Evolutionary conservation across 2,888 invertebrate species (phyloP).

Genomic region (Cyrtodaria siliqua): DNA sequence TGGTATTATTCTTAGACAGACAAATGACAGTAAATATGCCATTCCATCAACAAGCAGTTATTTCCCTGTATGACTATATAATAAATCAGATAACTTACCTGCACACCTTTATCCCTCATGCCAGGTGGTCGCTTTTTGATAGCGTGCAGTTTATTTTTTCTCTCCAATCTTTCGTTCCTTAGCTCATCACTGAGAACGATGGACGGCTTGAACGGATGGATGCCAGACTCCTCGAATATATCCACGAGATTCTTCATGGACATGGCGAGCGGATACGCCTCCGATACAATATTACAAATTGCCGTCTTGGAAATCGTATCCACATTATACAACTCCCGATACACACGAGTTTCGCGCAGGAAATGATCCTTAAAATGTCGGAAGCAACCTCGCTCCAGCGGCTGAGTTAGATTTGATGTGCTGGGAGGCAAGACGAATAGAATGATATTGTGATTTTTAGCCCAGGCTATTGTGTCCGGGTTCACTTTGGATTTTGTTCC

Average conservation of each 20-base stretch:
- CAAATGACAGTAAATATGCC: neutral
- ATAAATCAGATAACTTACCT: constrained; percentile 32
- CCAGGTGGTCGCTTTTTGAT: constrained; percentile 52
- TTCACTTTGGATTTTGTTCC: constrained; percentile 62
- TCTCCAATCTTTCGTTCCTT: constrained; percentile 41
- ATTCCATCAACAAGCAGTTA: no score
- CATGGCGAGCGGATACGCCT: constrained; percentile 58
- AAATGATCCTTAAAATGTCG: constrained; percentile 55
- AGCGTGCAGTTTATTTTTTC: constrained; percentile 36
- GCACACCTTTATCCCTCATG: constrained; percentile 60
- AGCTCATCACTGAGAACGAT: constrained; percentile 55
- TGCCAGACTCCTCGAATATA: constrained; percentile 59
- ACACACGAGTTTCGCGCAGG: constrained; percentile 49
- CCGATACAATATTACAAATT: constrained; percentile 59
- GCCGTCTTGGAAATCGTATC: constrained; percentile 52
- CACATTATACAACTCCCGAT: constrained; percentile 57
- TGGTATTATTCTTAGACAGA: no score
- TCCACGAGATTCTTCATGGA: constrained; percentile 54
- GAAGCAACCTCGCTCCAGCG: constrained; percentile 62
- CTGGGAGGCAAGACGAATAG: constrained; percentile 66
- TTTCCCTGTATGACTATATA: no score
- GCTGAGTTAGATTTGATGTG: constrained; percentile 48
- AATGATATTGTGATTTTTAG: constrained; percentile 62
- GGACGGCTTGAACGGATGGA: constrained; percentile 58
- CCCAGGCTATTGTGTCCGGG: constrained; percentile 65